Evolutionary conservation across 2,888 invertebrate genomes (phyloP), one percentile per base, ranked within the genome.

Genomic region (Erebia epiphron): DNA sequence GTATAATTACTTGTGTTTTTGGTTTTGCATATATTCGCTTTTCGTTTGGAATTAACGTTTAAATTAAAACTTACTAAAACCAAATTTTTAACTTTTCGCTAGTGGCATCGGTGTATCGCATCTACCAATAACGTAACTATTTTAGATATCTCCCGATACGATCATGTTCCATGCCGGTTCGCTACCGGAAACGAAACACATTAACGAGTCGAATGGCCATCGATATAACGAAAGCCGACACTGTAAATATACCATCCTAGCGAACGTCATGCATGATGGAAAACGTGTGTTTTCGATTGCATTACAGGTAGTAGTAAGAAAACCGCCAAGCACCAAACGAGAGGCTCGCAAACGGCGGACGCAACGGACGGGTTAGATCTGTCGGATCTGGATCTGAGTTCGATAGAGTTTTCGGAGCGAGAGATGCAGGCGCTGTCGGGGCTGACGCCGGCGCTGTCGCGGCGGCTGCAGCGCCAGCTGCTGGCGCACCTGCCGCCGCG

Each of bases 391-490:
- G 95, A 96, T 88, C 88, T 96, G 79, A 95, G 95, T 82, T 94
- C 95, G 79, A 93, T 96, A 79, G 95, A 95, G 86, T 90, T 96
- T 73, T 95, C 95, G 77, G 96, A 96, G 86, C 95, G 95, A 82
- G 96, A 96, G 92, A 91, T 95, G 81, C 94, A 95, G 82, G 95
- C 80, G 74, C 75, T 79, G 75, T 79, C 79, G 71, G 80, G 81
- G 66, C 94, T 96, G 77, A 96, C 96, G 78, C 96, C 96, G 49
- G 96, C 95, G 76, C 91, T 96, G 79, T 95, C 96, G 76, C 95
- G 95, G 79, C 95, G 96, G 57, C 95, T 96, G 82, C 96, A 96
- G 91, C 95, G 95, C 73, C 96, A 96, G 86, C 90, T 96, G 78
- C 90, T 96, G 71, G 95, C 96, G 77, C 95, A 95, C 84, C 86